Base-by-base conservation (phyloP, 1,140 invertebrate species). In the Drosophila repleta region DNA sequence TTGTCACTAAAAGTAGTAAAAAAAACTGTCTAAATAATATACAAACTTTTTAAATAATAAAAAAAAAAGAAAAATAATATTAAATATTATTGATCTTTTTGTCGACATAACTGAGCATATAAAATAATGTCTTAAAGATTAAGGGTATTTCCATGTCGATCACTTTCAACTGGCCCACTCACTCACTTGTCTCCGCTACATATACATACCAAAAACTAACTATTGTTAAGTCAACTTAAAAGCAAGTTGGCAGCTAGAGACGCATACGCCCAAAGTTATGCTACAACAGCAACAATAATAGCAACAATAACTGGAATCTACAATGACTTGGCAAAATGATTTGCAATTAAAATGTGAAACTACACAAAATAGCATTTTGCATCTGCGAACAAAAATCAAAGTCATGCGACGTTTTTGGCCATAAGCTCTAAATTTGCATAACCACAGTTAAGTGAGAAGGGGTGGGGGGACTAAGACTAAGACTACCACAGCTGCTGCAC, bases 351-450 rank as follows among this genome's bases (percentile, higher is more conserved):
- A 85, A 85, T 72, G 39, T 60, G 32, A 49, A 43, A 46, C 43
- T n/a, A 73, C 32, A 35, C 32, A 35, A 35, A 73, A 56, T 77
- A 57, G 65, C 81, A 76, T 51, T 52, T 77, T 71, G 57, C 62
- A 70, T 63, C 39, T 15, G 39, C 48, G 57, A 53, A 58, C 63
- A 87, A 74, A 80, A 81, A 74, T 79, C 76, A 72, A 67, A 77
- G 63, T 70, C 80, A 76, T 70, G 80, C 66, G 56, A 80, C 61
- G 64, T 73, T 71, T 55, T 68, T 65, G 71, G 49, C 43, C 65
- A 72, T 52, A 74, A 65, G 60, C 73, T 60, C 45, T 48, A 63
- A 75, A 82, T 87, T 85, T 87, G 60, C 74, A 88, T 79, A 79
- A 61, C 71, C 67, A 75, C 74, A 62, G 53, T 56, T 39, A 64